Evolutionary conservation across 2,797 vertebrate genomes (phyloP), one percentile per base, ranked within the genome.

Genomic region (Channa striata): DNA sequence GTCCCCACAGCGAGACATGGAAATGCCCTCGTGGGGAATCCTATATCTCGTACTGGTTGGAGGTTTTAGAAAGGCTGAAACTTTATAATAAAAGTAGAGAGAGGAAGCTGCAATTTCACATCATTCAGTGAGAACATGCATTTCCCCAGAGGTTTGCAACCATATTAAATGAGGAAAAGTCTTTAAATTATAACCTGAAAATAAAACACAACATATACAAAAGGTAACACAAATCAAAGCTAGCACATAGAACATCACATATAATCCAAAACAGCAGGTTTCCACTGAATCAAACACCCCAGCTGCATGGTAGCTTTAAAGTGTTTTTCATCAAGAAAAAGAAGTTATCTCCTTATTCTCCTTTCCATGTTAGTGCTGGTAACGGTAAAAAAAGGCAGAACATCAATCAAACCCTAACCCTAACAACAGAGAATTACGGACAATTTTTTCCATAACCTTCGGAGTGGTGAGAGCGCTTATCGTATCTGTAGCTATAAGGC

Each of bases 381-480:
- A 33, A 64, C 9, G 37, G 54, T 20, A 13, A 51, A 36, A 52
- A 23, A 50, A 66, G 21, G 11, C 34, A 43, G 60, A 4, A 7
- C n/a, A n/a, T 19, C 17, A 11, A 70, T 39, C 58, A 17, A n/a
- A n/a, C n/a, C n/a, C n/a, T n/a, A n/a, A n/a, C n/a, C n/a, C n/a
- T n/a, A n/a, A n/a, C n/a, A n/a, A n/a, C n/a, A 56, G 2, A 67
- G 53, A 50, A 44, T 50, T 58, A 11, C 5, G n/a, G 39, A 11
- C 23, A 23, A 12, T 51, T 43, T 17, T 53, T 61, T 13, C 13
- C 20, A 36, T 20, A 56, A 70, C 59, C 75, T 66, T 66, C 23
- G 23, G 50, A 39, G 11, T 40, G 47, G 46, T n/a, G 57, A 64
- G 62, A 46, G 48, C 76, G 14, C 70, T 70, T 58, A 85, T 83